Base-by-base conservation (phyloP, 2,113 vertebrate species). In the Picathartes gymnocephalus region DNA sequence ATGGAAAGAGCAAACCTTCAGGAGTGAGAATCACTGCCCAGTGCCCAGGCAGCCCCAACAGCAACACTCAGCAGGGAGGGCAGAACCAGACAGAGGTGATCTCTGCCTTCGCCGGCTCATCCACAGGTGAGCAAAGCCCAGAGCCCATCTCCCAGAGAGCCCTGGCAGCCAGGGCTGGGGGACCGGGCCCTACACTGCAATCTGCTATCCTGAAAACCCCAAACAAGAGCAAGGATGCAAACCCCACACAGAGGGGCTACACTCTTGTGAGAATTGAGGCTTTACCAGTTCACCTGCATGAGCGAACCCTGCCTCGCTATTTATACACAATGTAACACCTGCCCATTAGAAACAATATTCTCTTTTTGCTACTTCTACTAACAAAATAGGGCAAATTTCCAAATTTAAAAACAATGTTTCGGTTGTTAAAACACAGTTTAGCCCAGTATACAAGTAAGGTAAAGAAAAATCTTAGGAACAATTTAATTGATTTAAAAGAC, bases 201-300 rank as follows among this genome's bases (percentile, higher is more conserved):
- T 30, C 39, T 21, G 17, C 15, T 5, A 15, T 2, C 22, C 70
- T 45, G 33, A 21, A 73, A 81, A 47, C 12, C 71, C 60, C 71
- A 37, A 33, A 30, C 15, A 44, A 10, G 39, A 68, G 70, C 14
- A 3, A 5, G 13, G 47, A 19, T 15, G 18, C 19, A 48, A 81
- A 88, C 19, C 11, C 24, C 19, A 2, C 2, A 5, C 10, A 20
- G 27, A 60, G 24, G 16, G 27, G 7, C 22, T 3, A 0, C 1
- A 20, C 40, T 42, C 64, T 15, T 24, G 47, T 10, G 33, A n/a
- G 48, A 81, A 48, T 0, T 15, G 19, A 35, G 25, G 19, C 44
- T 40, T 77, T 31, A 4, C 3, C 1, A 25, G 30, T 60, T 42
- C 60, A 92, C 33, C 33, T 27, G 12, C 2, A 3, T 25, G 50